Evolutionary conservation across 1,140 invertebrate genomes (phyloP).

Genomic region (Aphelinus certus): DNA sequence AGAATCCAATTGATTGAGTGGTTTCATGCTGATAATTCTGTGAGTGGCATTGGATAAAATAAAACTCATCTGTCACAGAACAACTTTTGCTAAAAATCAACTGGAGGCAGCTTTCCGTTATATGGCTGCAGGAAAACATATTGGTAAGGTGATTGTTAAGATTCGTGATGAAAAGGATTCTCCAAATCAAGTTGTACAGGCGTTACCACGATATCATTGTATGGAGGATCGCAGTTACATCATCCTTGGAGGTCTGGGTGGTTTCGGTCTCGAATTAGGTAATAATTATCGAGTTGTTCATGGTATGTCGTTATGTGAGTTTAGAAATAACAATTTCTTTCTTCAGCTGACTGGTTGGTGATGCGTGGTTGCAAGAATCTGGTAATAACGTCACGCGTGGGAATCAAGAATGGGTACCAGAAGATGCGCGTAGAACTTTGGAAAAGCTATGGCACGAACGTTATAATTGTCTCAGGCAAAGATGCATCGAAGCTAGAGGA

Average conservation of each 20-base stretch:
- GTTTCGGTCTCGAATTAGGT: constrained; percentile 80
- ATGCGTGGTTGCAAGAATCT: constrained; percentile 75
- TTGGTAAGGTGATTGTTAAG: constrained; percentile 79
- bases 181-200: constrained; percentile 51
- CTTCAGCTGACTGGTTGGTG: constrained; percentile 75
- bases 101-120: constrained; percentile 67
- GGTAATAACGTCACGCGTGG: constrained; percentile 76
- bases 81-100: constrained; percentile 61
- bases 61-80: constrained; percentile 38
- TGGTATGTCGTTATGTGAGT: too few relatives aligned
- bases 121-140: constrained; percentile 80
- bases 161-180: constrained; percentile 62
- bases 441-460: constrained; percentile 67
- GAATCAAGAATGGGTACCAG: constrained; percentile 78
- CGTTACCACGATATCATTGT: constrained; percentile 69
- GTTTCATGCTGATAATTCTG: too few relatives aligned
- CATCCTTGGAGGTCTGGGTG: constrained; percentile 77
- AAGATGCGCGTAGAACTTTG: constrained; percentile 62
- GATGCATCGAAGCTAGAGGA: constrained; percentile 64
- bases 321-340: neutral
- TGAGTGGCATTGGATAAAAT: too few relatives aligned
- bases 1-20: too few relatives aligned
- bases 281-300: neutral
- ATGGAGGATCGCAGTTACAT: constrained; percentile 62
- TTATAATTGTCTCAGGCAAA: constrained; percentile 63